Conservation (phyloP, 1,140 invertebrate species). For the Drosophila navojoa region DNA sequence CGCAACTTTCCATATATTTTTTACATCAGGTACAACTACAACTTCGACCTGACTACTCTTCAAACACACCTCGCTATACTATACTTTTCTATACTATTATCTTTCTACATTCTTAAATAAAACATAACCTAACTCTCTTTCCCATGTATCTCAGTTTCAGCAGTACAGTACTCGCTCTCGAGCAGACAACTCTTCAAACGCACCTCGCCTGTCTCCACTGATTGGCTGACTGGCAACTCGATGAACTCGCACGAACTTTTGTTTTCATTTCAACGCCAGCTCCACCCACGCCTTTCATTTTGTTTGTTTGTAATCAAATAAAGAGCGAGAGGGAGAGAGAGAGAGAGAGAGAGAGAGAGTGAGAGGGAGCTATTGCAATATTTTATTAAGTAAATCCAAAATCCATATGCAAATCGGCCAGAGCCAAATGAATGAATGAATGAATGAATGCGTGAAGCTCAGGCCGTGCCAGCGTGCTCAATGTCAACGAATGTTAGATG, state of each 20-base stretch:
- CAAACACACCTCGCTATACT: no score
- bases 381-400: conserved; percentile 3
- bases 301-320: no score
- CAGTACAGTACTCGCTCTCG: no score
- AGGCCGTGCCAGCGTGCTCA: conserved; percentile 71
- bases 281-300: not conserved
- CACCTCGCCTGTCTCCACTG: conserved; percentile 17
- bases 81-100: no score
- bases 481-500: conserved; percentile 73
- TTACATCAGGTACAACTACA: no score
- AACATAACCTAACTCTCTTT: no score
- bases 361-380: conserved; percentile 26
- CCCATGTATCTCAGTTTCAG: no score
- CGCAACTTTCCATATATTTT: no score
- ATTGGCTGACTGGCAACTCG: conserved; percentile 64
- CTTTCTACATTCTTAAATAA: no score
- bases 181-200: not conserved
- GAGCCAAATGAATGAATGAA: conserved; percentile 57
- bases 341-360: no score
- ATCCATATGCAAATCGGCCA: conserved; percentile 48
- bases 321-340: no score
- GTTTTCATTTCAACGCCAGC: conserved; percentile 60
- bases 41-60: no score
- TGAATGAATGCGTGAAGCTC: conserved; percentile 37
- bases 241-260: conserved; percentile 81